Base-by-base conservation (phyloP, 1,140 invertebrate genomes). In the Polypedilum vanderplanki region DNA sequence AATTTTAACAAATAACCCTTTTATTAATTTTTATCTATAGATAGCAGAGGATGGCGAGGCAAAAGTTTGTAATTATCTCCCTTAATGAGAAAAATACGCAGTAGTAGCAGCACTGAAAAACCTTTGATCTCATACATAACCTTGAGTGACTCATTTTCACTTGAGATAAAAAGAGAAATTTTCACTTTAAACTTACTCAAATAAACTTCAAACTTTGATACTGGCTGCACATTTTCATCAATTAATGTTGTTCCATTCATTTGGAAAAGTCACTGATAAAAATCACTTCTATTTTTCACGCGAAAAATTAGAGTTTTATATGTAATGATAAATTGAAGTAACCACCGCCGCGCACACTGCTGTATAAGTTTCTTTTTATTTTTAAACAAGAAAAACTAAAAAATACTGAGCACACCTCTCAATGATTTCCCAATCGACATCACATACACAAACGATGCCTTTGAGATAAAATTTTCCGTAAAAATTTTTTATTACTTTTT, bases 371-470 rank as follows among this genome's bases (percentile, higher is more conserved):
- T 57, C 46, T 57, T 57, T 57, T 57, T 57, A 57, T 57, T 57
- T 57, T 57, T 57, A 57, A 57, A 57, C 46, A 57, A 57, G 46
- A n/a, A 57, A 57, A n/a, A 57, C 12, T n/a, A 57, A 57, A 57
- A 57, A 57, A 57, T 57, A n/a, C 46, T 57, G 12, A 57, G 46
- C 46, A 57, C 46, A 57, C 46, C 46, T 57, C 46, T 57, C 46
- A 57, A 57, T 57, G 46, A 57, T 57, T 57, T 57, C 46, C 46
- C 46, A 57, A 57, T 57, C 46, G 46, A 57, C 46, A 57, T 57
- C 46, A 57, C 46, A 57, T 57, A 57, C n/a, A 57, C 46, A 57
- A 12, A 57, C 46, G 46, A 57, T 57, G 46, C 46, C 46, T 57
- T 57, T 57, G 46, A 57, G 46, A 57, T 57, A 57, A 57, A 57